Conservation (phyloP, 2,888 invertebrate genomes). For the Epistrophe eligans region DNA sequence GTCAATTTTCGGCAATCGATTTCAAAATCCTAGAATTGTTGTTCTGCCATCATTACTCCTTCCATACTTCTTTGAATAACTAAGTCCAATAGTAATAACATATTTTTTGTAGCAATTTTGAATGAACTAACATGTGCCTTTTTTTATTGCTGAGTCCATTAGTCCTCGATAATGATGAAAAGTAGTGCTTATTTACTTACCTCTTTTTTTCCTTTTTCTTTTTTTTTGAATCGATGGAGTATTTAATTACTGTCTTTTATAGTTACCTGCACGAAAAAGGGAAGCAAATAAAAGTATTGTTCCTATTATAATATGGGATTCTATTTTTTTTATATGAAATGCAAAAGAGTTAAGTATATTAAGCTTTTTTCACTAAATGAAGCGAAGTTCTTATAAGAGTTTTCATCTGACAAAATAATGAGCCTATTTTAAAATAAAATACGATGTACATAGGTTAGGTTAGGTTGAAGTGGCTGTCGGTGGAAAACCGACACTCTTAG, state of each 20-base stretch:
- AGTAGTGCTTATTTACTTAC: constrained; percentile 1
- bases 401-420: no score
- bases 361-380: no score
- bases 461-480: no score
- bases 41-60: constrained; percentile 15
- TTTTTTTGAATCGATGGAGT: not conserved
- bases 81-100: constrained; percentile 3
- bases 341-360: not conserved
- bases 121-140: constrained; percentile 13
- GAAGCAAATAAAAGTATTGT: no score
- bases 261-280: not conserved
- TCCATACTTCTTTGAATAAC: not conserved
- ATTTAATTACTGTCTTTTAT: constrained; percentile 18
- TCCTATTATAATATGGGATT: no score
- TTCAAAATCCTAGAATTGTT: constrained; percentile 57
- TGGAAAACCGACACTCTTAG: no score
- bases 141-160: constrained; percentile 14
- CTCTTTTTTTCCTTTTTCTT: no score
- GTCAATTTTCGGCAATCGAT: constrained; percentile 76
- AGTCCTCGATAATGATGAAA: constrained; percentile 16
- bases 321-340: not conserved
- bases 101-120: constrained; percentile 13
- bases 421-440: no score
- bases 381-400: no score
- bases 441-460: no score